Evolutionary conservation across 2,113 vertebrate genomes (phyloP), one percentile per base, ranked within the genome.

Genomic region (Neomonachus schauinslandi): DNA sequence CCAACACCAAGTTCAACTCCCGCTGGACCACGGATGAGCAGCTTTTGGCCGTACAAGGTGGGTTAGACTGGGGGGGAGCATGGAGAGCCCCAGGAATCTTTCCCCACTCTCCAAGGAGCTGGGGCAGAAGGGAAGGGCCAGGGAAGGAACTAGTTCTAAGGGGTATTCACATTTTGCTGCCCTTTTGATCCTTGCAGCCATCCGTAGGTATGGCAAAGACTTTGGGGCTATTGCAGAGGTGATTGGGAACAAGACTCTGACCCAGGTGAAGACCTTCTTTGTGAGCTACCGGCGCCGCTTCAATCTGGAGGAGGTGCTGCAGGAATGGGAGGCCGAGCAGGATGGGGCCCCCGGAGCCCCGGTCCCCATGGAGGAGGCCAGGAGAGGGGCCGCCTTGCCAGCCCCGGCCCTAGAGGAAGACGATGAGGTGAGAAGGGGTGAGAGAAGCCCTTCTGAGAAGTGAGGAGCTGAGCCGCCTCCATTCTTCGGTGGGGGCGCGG

Each of bases 321-420:
- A 99, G 97, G 99, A 99, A 97, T 99, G 99, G 99, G 99, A 99
- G 36, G 99, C 99, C 0, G 99, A 99, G 95, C 99, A 99, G 98
- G 99, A 99, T 49, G 99, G 97, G 97, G 98, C 96, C 92, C 98
- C 98, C 19, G 98, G 96, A 94, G 98, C 93, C 28, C 42, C 96
- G 0, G 81, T 92, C 18, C 86, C 94, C 57, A 90, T 97, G 98
- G 98, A 97, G 85, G 90, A 91, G 98, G 98, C 97, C 94, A 98
- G 92, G 97, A 88, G 98, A 98, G 98, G 98, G 96, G 97, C 55
- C 67, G 91, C 97, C 94, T 31, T 94, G 98, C 61, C 91, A 98
- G 72, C 99, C 89, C 28, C 96, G 31, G 55, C 91, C 98, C 98
- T 96, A 2, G 98, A 98, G 4, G 99, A 99, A 10, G 99, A 99